Base-by-base conservation (phyloP, 2,113 vertebrate species). In the Rhadina sibilatrix region DNA sequence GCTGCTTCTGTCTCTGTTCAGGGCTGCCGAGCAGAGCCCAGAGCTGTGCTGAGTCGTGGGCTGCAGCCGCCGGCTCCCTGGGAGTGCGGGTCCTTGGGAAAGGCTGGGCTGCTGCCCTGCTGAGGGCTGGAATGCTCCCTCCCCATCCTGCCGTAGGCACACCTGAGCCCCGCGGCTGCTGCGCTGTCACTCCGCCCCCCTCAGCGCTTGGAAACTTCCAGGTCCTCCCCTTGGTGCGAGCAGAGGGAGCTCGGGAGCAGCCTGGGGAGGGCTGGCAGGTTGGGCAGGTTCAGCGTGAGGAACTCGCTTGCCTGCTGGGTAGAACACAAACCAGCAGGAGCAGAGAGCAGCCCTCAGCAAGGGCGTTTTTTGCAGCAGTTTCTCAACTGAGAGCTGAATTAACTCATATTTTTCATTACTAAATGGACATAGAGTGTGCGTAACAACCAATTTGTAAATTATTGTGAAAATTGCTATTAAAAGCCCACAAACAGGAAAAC, bases 381-480 rank as follows among this genome's bases (percentile, higher is more conserved):
- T 42, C 93, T 91, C 83, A 33, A 3, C 18, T 1, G 27, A 75
- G 85, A 88, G 82, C 77, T 83, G 83, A 68, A 64, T 40, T 88
- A 70, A 71, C 38, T 59, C 38, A 6, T 31, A 4, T 38, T 83
- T 83, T 49, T 92, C 65, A 11, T 93, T 44, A 56, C 52, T 63
- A 64, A 90, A 35, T 37, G 74, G 78, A 59, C 70, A 12, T 10
- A 68, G 19, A 40, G 66, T 21, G 71, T 64, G 70, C 4, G 0
- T 84, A 86, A 79, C 69, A 50, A 77, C 33, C 40, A 53, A 54
- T 86, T 81, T 96, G 94, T 96, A 92, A 95, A 80, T 83, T 42
- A 74, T 44, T 94, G 87, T 93, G 84, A 78, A 84, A 94, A 81
- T 66, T 66, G 37, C 60, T 92, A 93, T 97, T 97, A 96, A 97